A percentile compares a stretch with the other conserved stretches of the same genome.
phyloP scores from a whole-genome alignment of 2,797 vertebrate genomes.

The Merluccius polli region DNA sequence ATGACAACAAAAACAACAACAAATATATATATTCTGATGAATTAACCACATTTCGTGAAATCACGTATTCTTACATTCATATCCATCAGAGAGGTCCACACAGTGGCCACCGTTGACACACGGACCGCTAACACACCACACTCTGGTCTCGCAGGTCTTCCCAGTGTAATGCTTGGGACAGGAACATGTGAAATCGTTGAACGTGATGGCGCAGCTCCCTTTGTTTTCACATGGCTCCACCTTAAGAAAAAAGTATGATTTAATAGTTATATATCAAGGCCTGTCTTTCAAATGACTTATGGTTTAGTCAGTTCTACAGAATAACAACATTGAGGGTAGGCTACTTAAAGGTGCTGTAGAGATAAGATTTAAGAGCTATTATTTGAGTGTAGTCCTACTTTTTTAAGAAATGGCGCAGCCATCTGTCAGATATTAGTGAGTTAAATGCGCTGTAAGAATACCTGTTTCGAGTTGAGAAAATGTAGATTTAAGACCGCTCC shows the following conservation, averaged over 20 bases:
- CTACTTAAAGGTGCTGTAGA: background rate
- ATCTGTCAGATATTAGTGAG: background rate
- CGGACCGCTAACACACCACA: constrained; percentile 84
- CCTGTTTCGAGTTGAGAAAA: background rate
- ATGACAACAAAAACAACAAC: background rate
- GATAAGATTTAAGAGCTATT: background rate
- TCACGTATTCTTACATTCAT: constrained; percentile 80
- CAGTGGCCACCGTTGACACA: constrained; percentile 80
- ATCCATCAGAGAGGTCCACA: constrained; percentile 82
- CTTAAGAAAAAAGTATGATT: constrained; percentile 37
- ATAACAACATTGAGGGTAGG: background rate
- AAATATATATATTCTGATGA: background rate
- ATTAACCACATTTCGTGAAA: background rate
- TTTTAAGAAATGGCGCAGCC: too few relatives aligned
- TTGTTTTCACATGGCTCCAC: constrained; percentile 79
- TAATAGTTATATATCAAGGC: background rate
- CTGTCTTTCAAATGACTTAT: background rate
- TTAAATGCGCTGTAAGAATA: background rate
- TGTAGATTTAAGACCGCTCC: background rate
- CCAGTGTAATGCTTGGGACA: constrained; percentile 82
- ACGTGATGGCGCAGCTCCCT: constrained; percentile 82
- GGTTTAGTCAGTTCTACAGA: background rate
- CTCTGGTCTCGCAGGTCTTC: constrained; percentile 76
- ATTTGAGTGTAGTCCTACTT: background rate
- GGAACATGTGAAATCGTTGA: constrained; percentile 89